Evolutionary conservation across 2,113 vertebrate genomes (phyloP).

Genomic region (Scomber japonicus): DNA sequence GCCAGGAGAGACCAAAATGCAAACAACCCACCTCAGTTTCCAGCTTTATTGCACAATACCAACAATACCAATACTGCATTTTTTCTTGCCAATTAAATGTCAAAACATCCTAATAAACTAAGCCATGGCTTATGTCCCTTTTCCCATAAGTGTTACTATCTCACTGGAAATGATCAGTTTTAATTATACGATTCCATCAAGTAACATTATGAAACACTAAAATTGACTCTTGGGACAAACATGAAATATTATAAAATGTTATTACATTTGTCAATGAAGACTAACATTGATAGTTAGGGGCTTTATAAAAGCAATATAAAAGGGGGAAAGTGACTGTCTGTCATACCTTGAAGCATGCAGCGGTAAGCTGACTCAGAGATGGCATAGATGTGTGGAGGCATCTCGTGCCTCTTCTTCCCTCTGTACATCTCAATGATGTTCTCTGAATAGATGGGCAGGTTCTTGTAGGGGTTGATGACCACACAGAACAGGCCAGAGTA

Average conservation of each 20-base stretch:
- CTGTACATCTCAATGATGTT: constrained; percentile 87
- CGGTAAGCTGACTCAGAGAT: constrained; percentile 85
- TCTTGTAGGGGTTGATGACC: constrained; percentile 87
- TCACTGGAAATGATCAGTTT: neutral
- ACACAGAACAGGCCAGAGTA: constrained; percentile 85
- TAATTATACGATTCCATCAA: neutral
- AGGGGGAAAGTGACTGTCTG: neutral
- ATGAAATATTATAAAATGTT: neutral
- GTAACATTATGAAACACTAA: neutral
- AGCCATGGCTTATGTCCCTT: too few species aligned
- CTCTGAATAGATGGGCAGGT: constrained; percentile 85
- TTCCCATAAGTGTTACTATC: neutral
- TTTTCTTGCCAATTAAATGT: neutral
- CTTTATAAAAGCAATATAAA: neutral
- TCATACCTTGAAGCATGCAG: constrained; percentile 85
- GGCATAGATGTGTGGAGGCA: constrained; percentile 86
- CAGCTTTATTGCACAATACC: neutral
- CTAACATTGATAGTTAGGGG: neutral
- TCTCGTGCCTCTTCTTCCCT: constrained; percentile 85
- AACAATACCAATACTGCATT: neutral
- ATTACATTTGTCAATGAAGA: neutral
- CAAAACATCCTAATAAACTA: neutral
- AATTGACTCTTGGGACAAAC: too few species aligned
- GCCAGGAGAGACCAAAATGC: neutral
- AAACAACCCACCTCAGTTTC: constrained; percentile 1